Evolutionary conservation across 1,140 invertebrate genomes (phyloP), one percentile per base, ranked within the genome.

Genomic region (Pseudomyrmex cubaensis): DNA sequence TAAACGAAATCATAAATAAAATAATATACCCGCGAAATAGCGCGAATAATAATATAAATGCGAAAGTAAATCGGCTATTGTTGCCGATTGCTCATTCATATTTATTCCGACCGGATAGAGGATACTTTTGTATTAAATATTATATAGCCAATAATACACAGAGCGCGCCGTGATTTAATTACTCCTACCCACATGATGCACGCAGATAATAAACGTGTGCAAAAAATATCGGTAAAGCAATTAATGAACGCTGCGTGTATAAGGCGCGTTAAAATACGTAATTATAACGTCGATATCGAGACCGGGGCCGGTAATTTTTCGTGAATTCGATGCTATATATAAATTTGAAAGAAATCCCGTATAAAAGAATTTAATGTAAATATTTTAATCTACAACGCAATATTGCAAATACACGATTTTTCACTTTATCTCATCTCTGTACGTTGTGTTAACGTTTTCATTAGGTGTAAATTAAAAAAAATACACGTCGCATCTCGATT

Each of bases 171-270:
- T 50, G 44, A 70, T 70, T 70, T 62, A 72, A 59, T 70, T 70
- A 72, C 44, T 59, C 66, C 25, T 66, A 9, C 52, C 15, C 76
- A 59, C 44, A 59, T 80, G 35, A 35, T 35, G 35, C 35, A 35
- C 35, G 35, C 35, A 35, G 35, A 35, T 72, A 72, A 80, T 72
- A 59, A 44, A 25, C 20, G 20, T 48, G 44, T n/a, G 44, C 44
- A 59, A 59, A 72, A 80, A 72, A 48, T 80, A 72, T 80, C 46
- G 76, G 54, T 13, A 59, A 80, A 70, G 15, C 52, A 78, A 80
- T 80, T 80, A 72, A 72, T 54, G 13, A 12, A 59, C 20, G 44
- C 64, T 35, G 54, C 20, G 35, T 7, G 35, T 35, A 72, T 80
- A 72, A 80, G 76, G 44, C 44, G 17, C 76, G 44, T 80, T 78